Base-by-base conservation (phyloP, 2,797 vertebrate species). In the Galaxias olidus region DNA sequence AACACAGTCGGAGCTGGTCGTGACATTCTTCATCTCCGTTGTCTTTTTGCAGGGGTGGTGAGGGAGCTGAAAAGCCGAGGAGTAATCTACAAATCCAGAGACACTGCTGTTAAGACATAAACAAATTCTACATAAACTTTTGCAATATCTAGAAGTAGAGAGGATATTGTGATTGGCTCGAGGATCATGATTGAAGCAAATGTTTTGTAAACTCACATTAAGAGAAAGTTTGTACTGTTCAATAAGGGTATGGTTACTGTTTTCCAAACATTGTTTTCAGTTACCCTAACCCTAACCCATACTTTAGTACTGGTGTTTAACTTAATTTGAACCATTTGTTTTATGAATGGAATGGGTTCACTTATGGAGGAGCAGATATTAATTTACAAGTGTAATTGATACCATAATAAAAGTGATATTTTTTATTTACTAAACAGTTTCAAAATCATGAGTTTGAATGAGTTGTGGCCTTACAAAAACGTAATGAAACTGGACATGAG, bases 21-120 rank as follows among this genome's bases (percentile, higher is more conserved):
- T n/a, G 19, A 45, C 9, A 10, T 51, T 57, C 41, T n/a, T 46
- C 50, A 55, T 40, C 30, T 10, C 45, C 13, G 47, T 64, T 5
- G 12, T 46, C 43, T 60, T 55, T 63, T 64, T 73, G 44, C 75
- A 99, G 97, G 97, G 71, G 98, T 98, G 0, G 96, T 98, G 61
- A 91, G 96, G 75, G 97, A 99, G 78, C 86, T 98, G 89, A 99
- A 98, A 87, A 98, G 97, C 88, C 94, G 96, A 84, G 96, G 96
- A 0, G 96, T 98, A 75, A 96, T 94, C 77, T 99, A 98, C 92
- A 98, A 98, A 86, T 98, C 96, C 87, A 95, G 97, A 90, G 97
- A 98, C 77, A 98, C 96, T 0, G 97, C 97, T 46, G 95, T 98
- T 70, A 99, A 98, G 91, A 93, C 96, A 17, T 90, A 73, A 87